Percentiles rank a stretch among this genome's conserved stretches.
These are phyloP conservation scores for Tetramorium parvispinum DNA, from an alignment of 1,140 invertebrate species.

Conservation along the genomic window DNA sequence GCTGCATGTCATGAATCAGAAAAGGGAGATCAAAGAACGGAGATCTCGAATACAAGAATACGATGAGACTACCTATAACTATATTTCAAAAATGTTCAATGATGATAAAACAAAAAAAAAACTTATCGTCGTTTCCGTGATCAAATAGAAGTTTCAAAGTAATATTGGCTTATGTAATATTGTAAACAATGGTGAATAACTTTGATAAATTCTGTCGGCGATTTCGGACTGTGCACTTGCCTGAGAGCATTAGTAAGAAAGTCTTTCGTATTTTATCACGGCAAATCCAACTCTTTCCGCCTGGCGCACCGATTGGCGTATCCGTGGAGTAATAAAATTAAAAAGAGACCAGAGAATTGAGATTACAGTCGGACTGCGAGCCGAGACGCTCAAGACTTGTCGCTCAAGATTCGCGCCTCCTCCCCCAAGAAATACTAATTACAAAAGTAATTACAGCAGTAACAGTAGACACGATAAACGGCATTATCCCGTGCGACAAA, in stretches of 20 bases:
- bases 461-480: conserved; percentile 37
- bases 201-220: background rate
- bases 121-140: conserved; percentile 54
- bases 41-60: background rate
- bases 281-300: background rate
- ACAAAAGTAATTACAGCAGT: conserved; percentile 65
- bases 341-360: conserved; percentile 15
- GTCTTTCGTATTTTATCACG: background rate
- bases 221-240: background rate
- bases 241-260: background rate
- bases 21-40: conserved; percentile 30
- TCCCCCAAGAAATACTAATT: conserved; percentile 66
- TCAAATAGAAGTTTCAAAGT: background rate
- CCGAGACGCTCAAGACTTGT: conserved; percentile 8
- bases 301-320: background rate
- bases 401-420: background rate
- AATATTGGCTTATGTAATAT: background rate
- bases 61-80: background rate
- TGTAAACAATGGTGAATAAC: background rate
- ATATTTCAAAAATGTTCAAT: conserved; percentile 36
- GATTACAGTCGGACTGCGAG: conserved; percentile 9
- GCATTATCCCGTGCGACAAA: conserved; percentile 66
- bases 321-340: background rate
- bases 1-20: conserved; percentile 19
- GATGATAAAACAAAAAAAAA: conserved; percentile 68